phyloP scores from a whole-genome alignment of 2,888 invertebrate genomes.

The Dysmachus trigonus region DNA sequence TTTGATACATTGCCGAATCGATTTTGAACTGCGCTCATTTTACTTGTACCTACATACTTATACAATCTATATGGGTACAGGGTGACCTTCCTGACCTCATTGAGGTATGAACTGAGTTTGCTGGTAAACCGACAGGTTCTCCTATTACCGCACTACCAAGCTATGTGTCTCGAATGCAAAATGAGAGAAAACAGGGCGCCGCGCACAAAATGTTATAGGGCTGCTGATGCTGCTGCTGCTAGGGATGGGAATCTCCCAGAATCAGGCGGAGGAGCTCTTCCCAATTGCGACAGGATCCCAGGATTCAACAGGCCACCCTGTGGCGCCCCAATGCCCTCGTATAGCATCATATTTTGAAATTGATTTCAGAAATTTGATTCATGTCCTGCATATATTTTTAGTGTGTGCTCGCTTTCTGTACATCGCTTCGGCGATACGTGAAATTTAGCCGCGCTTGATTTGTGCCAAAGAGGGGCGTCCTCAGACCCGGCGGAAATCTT shows the following conservation, averaged over 20 bases:
- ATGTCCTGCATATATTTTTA: constrained; percentile 36
- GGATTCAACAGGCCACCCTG: background rate
- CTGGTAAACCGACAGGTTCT: background rate
- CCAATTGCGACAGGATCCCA: background rate
- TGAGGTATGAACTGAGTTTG: constrained; percentile 17
- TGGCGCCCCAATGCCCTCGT: background rate
- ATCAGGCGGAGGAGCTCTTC: background rate
- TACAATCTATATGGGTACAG: background rate
- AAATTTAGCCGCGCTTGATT: constrained; percentile 15
- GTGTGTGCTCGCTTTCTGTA: background rate
- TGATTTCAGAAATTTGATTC: constrained; percentile 40
- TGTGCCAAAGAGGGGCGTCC: background rate
- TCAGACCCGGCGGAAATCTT: constrained; percentile 10
- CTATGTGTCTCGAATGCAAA: constrained; percentile 13
- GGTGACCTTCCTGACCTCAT: constrained; percentile 25
- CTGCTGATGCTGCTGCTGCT: too few species aligned
- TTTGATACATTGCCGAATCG: constrained; percentile 6
- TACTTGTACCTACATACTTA: background rate
- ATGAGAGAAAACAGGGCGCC: background rate
- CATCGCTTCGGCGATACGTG: background rate
- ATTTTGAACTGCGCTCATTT: constrained; percentile 1
- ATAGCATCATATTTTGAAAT: constrained; percentile 25
- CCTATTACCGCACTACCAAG: constrained; percentile 12
- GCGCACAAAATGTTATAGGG: background rate
- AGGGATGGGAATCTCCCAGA: background rate